These are phyloP conservation scores for Anthonomus grandis DNA, from an alignment of 1,140 invertebrate genomes.

Conservation along the genomic window DNA sequence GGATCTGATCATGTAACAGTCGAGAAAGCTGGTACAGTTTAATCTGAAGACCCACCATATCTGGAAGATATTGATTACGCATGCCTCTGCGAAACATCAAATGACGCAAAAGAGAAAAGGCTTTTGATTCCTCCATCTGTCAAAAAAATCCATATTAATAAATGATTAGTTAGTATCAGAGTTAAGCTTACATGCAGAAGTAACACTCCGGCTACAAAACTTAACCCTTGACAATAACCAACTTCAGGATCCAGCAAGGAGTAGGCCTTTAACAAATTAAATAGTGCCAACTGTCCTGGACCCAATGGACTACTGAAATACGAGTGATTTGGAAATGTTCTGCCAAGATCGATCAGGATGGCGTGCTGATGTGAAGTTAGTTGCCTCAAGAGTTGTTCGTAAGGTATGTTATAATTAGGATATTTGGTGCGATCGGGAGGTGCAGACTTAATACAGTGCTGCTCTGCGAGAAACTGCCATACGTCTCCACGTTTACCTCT, in stretches of 20 bases:
- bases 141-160: constrained; percentile 35
- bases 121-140: constrained; percentile 86
- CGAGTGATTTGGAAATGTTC: constrained; percentile 91
- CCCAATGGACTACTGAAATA: constrained; percentile 87
- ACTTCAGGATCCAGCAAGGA: constrained; percentile 91
- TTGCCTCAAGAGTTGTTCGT: constrained; percentile 77
- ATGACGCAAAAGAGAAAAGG: constrained; percentile 83
- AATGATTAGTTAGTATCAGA: not conserved
- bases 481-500: constrained; percentile 82
- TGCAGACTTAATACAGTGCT: constrained; percentile 67
- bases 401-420: constrained; percentile 74
- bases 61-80: constrained; percentile 84
- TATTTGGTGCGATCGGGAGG: constrained; percentile 66
- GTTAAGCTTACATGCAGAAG: constrained; percentile 80
- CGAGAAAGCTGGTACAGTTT: constrained; percentile 92
- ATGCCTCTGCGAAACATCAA: constrained; percentile 87
- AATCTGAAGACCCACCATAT: constrained; percentile 89
- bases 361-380: constrained; percentile 93
- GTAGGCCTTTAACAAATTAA: constrained; percentile 94
- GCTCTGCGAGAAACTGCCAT: constrained; percentile 86
- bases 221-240: constrained; percentile 93
- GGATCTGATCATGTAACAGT: constrained; percentile 84
- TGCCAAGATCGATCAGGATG: constrained; percentile 86
- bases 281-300: constrained; percentile 86
- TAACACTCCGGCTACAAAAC: constrained; percentile 91